Conservation (phyloP, 2,797 vertebrate genomes). For the Chaenodraco wilsoni region DNA sequence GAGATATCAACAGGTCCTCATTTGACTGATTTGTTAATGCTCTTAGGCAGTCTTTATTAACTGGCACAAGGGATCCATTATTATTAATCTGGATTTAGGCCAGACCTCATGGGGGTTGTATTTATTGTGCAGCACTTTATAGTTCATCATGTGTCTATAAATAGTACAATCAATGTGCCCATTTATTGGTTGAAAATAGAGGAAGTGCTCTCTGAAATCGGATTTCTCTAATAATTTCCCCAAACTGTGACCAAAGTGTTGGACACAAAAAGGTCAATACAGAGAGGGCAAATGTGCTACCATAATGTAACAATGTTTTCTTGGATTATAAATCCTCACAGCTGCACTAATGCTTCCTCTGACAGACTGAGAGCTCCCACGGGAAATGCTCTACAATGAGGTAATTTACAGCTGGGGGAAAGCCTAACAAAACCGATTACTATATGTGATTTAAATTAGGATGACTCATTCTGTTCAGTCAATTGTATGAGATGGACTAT, state of each 20-base stretch:
- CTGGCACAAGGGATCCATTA: conserved; percentile 71
- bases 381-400: conserved; percentile 27
- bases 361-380: neutral
- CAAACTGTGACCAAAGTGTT: conserved; percentile 26
- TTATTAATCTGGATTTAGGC: conserved; percentile 61
- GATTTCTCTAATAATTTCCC: neutral
- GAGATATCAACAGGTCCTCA: conserved; percentile 39
- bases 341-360: conserved; percentile 45
- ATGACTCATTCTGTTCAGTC: neutral
- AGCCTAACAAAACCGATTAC: conserved; percentile 2
- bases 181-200: conserved; percentile 46
- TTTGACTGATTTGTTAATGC: conserved; percentile 30
- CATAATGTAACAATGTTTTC: neutral
- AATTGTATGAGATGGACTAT: neutral
- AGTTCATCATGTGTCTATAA: conserved; percentile 52
- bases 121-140: conserved; percentile 45
- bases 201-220: conserved; percentile 13
- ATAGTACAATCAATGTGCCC: conserved; percentile 54
- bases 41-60: conserved; percentile 48
- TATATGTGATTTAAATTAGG: conserved; percentile 10
- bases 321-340: conserved; percentile 16
- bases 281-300: neutral
- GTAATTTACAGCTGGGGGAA: neutral
- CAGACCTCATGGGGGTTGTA: conserved; percentile 46
- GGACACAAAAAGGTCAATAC: neutral